Conservation (phyloP, 2,888 invertebrate genomes). For the Leptopilina syphax region DNA sequence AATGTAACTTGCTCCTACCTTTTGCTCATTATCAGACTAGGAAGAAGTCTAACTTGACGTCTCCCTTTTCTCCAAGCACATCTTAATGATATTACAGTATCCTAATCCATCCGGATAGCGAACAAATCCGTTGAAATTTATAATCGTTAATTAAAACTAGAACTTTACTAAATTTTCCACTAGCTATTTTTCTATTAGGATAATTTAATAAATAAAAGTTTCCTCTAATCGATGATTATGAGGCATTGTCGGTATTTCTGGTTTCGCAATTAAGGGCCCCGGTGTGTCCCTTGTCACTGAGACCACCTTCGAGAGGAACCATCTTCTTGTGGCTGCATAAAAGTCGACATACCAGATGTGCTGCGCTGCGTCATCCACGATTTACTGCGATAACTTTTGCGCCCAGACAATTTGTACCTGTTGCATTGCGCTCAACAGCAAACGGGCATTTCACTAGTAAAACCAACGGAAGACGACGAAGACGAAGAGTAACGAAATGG, state of each 20-base stretch:
- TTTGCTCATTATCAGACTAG: conserved; percentile 14
- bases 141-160: too few relatives aligned
- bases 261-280: conserved; percentile 35
- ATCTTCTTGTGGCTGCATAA: conserved; percentile 31
- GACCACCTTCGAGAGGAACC: conserved; percentile 23
- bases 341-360: conserved; percentile 69
- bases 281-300: background rate
- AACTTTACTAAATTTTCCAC: too few relatives aligned
- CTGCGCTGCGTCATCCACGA: conserved; percentile 69
- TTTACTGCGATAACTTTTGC: conserved; percentile 72
- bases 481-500: conserved; percentile 39
- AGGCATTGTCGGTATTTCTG: background rate
- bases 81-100: background rate
- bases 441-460: conserved; percentile 33
- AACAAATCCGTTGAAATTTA: too few relatives aligned
- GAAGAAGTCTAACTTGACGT: background rate
- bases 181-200: too few relatives aligned
- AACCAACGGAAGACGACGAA: conserved; percentile 48
- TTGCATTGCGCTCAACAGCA: conserved; percentile 56
- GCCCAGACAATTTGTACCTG: conserved; percentile 71
- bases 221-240: too few relatives aligned
- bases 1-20: background rate
- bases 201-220: too few relatives aligned
- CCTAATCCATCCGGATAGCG: too few relatives aligned
- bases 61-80: background rate